A percentile compares a stretch with the other conserved stretches of the same genome.
Conservation (phyloP, 2,797 vertebrate genomes). For the Peromyscus aztecus region DNA sequence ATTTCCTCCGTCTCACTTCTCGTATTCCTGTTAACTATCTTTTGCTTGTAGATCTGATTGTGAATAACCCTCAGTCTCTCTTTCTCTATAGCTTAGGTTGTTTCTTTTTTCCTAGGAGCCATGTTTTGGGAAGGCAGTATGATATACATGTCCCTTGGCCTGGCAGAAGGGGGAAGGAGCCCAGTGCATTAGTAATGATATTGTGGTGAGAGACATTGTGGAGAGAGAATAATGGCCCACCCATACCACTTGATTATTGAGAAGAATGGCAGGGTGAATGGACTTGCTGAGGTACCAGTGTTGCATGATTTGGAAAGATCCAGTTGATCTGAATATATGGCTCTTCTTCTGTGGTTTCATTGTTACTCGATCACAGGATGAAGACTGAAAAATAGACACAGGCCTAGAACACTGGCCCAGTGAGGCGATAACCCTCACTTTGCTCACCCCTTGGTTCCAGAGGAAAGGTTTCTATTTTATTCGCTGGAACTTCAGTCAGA, state of each 20-base stretch:
- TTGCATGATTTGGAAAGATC: not conserved
- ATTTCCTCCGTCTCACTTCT: not conserved
- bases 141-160: conserved; percentile 34
- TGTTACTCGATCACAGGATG: not conserved
- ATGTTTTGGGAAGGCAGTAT: conserved; percentile 16
- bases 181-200: not conserved
- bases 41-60: conserved; percentile 33
- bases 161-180: not conserved
- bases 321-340: not conserved
- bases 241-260: not conserved
- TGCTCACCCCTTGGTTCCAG: not conserved
- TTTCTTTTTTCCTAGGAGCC: conserved; percentile 61
- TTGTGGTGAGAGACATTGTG: not conserved
- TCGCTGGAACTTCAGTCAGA: conserved; percentile 2
- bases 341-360: not conserved
- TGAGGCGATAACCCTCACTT: not conserved
- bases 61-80: conserved; percentile 19
- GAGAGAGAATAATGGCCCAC: not conserved
- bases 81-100: conserved; percentile 15
- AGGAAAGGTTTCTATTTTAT: conserved; percentile 42
- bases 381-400: not conserved
- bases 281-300: not conserved
- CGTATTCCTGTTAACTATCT: conserved; percentile 15
- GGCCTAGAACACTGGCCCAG: not conserved
- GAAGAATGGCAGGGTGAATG: not conserved